Percentiles rank a stretch among this genome's conserved stretches.
phyloP scores from a whole-genome alignment of 2,113 vertebrate species.

The Scolopax mira region DNA sequence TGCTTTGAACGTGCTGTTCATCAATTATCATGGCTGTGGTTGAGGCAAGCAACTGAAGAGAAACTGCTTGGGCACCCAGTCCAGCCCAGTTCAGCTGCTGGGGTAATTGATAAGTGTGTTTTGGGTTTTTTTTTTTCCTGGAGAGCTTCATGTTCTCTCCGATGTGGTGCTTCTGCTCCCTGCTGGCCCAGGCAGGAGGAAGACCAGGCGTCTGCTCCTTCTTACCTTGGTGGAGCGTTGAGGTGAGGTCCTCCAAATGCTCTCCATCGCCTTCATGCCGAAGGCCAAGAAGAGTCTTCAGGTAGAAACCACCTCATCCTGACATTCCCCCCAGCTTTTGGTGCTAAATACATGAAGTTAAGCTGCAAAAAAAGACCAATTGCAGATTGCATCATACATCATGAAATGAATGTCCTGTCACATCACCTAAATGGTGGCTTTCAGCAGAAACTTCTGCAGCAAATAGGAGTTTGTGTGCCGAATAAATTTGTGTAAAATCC shows the following conservation, averaged over 20 bases:
- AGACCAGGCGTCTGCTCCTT: not conserved
- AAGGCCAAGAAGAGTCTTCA: not conserved
- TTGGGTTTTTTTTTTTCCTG: not conserved
- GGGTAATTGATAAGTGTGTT: not conserved
- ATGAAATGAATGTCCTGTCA: rapidly evolving
- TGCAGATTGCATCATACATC: rapidly evolving
- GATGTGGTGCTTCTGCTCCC: not conserved
- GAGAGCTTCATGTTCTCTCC: not conserved
- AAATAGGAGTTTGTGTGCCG: rapidly evolving
- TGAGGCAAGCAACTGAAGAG: not conserved
- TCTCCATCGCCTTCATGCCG: rapidly evolving
- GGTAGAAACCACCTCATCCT: not conserved
- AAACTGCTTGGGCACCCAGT: not conserved
- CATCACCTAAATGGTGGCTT: rapidly evolving
- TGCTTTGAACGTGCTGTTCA: not conserved
- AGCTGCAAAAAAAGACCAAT: not conserved
- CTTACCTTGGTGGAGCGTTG: not conserved
- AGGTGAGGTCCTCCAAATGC: rapidly evolving
- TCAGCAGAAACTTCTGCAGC: not conserved
- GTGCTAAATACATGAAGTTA: not conserved
- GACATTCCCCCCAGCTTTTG: not conserved
- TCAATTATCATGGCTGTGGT: not conserved
- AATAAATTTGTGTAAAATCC: not conserved
- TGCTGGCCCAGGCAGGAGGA: no score
- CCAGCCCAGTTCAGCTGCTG: not conserved